Evolutionary conservation across 2,888 invertebrate species (phyloP), one percentile per base, ranked within the genome.

Genomic region (Lasioglossum villosulum): DNA sequence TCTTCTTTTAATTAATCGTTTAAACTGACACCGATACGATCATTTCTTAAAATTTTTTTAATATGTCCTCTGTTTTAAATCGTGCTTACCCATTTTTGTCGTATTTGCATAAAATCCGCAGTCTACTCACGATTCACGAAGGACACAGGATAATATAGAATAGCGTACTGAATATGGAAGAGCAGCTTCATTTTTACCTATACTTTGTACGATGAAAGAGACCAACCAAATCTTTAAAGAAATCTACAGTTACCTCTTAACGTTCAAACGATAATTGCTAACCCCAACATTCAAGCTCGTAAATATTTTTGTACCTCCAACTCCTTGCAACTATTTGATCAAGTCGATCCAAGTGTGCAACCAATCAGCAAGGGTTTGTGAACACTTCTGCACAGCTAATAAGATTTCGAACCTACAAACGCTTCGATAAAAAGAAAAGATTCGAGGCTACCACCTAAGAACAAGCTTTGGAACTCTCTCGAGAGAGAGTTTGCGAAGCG

Each of bases 161-260:
- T n/a, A n/a, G 12, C n/a, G 56, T n/a, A 56, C n/a, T n/a, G 3
- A n/a, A n/a, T 4, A 12, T 56, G n/a, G n/a, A 56, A 56, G n/a
- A 56, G n/a, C n/a, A 56, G n/a, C n/a, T 56, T 12, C 56, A 4
- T 56, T 56, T n/a, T n/a, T 56, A n/a, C n/a, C n/a, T 56, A n/a
- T 56, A 12, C n/a, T 1, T 12, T 10, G 12, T n/a, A 12, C n/a
- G n/a, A 56, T 2, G 56, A 23, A 52, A 56, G 10, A n/a, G 10
- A 10, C 52, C n/a, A 56, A 56, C n/a, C 10, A 56, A 56, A n/a
- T n/a, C 56, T 56, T 52, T n/a, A 1, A 56, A 56, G 12, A 56
- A 56, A n/a, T n/a, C 56, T 56, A 56, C 56, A n/a, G 56, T 56
- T 56, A 56, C 56, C 56, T n/a, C 56, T 56, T 56, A 56, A 56